Conservation (phyloP, 1,140 invertebrate genomes). For the Homalodisca vitripennis region DNA sequence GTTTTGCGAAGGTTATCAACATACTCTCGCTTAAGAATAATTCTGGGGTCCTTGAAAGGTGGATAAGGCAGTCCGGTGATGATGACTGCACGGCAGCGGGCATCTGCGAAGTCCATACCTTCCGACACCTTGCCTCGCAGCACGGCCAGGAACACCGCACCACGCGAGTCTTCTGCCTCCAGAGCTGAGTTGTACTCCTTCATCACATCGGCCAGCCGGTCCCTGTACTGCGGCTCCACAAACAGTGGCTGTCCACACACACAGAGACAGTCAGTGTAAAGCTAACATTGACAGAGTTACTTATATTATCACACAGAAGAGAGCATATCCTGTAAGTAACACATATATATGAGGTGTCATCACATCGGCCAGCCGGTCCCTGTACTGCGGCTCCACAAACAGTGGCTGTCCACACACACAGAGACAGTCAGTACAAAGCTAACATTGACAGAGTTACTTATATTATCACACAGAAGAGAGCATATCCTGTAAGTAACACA, state of each 20-base stretch:
- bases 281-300: no score
- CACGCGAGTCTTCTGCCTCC: conserved; percentile 65
- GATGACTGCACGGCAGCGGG: conserved; percentile 92
- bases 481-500: no score
- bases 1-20: conserved; percentile 64
- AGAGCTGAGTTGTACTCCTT: conserved; percentile 84
- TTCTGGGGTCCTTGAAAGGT: conserved; percentile 85
- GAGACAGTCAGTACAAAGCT: no score
- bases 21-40: conserved; percentile 91
- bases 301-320: no score
- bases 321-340: no score
- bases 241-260: conserved; percentile 73
- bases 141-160: conserved; percentile 94
- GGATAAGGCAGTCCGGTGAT: conserved; percentile 96
- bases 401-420: no score
- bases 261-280: no score
- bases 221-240: conserved; percentile 84
- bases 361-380: no score
- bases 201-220: conserved; percentile 77
- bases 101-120: conserved; percentile 96
- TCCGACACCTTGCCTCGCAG: conserved; percentile 97
- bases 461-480: no score
- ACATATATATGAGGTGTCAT: no score
- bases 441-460: no score
- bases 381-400: no score